Evolutionary conservation across 30 jellyfish, hydroid and myxozoan genomes (phyloP), one percentile per base, ranked within the genome.

Genomic region (Aurelia coerulea): DNA sequence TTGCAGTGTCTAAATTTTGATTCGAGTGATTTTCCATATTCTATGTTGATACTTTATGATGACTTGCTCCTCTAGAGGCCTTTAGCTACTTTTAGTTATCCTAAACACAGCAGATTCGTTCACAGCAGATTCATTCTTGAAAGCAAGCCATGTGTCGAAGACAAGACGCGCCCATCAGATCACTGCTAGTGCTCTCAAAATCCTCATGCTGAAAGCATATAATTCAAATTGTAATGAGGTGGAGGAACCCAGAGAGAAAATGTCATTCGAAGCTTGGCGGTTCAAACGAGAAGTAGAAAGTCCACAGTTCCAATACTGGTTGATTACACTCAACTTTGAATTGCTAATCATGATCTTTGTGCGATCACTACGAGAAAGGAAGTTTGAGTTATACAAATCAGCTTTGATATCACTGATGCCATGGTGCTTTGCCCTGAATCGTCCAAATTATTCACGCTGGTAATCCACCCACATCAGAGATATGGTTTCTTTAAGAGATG

Each of bases 291-390:
- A 58, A 18, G 68, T 12, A 58, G 68, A 58, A 58, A 58, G 68
- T 58, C 68, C 68, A 58, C 68, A 58, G 11, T 58, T 58, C 68
- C 29, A 58, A 12, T 58, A 58, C 68, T 58, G 68, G 68, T 58
- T 1, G 0, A 58, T 58, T 58, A 58, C 68, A 58, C 0, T 58
- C 1, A 1, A 58, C 18, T 58, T 58, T 58, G 11, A 58, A 58
- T 58, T 58, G 68, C 29, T 58, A 58, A 58, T 58, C 68, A 23
- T 23, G 29, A 23, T 23, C 29, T 23, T 23, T 23, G 29, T 23
- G 29, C 0, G 29, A 23, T 23, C 29, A 0, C 29, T 23, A 23
- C 29, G 29, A 23, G 29, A 23, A 23, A 23, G 29, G 29, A 23
- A 23, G 0, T 23, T 23, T 23, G 29, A 23, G 29, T 23, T 23